phyloP scores from a whole-genome alignment of 2,113 vertebrate genomes.

The Ardeotis arabs region DNA sequence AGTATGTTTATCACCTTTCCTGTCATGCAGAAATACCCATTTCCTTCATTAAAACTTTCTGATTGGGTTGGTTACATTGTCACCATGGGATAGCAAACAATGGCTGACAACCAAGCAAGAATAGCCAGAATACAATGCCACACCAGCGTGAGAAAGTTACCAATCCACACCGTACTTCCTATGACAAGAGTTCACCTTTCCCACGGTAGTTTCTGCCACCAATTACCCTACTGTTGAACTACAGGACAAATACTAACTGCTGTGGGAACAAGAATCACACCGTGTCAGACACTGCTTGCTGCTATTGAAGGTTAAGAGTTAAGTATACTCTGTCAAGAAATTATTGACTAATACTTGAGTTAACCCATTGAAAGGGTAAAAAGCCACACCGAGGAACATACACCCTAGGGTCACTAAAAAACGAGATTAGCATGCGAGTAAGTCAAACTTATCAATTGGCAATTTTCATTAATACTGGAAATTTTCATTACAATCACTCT shows the following conservation, averaged over 20 bases:
- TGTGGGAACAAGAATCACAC: conserved; percentile 78
- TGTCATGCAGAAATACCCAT: conserved; percentile 59
- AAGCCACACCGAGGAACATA: background rate
- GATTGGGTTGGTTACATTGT: conserved; percentile 76
- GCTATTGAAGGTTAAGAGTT: conserved; percentile 35
- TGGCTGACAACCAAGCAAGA: conserved; percentile 74
- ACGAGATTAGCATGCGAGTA: rapidly evolving
- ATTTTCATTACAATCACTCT: background rate
- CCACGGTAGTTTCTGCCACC: conserved; percentile 76
- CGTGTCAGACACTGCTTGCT: conserved; percentile 55
- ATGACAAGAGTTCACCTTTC: conserved; percentile 74
- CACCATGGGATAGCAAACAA: conserved; percentile 78
- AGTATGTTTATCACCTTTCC: conserved; percentile 20
- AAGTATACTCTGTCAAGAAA: conserved; percentile 58
- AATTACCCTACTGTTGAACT: conserved; percentile 70
- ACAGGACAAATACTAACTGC: conserved; percentile 73
- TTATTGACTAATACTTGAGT: background rate
- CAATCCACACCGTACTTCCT: conserved; percentile 24
- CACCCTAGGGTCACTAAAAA: background rate
- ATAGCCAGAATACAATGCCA: conserved; percentile 72
- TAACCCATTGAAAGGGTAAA: background rate
- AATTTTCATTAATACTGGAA: background rate
- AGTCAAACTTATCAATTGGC: background rate
- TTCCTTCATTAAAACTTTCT: conserved; percentile 71
- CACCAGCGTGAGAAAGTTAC: conserved; percentile 83